Evolutionary conservation across 2,113 vertebrate genomes (phyloP).

Genomic region (Lepisosteus osseus): DNA sequence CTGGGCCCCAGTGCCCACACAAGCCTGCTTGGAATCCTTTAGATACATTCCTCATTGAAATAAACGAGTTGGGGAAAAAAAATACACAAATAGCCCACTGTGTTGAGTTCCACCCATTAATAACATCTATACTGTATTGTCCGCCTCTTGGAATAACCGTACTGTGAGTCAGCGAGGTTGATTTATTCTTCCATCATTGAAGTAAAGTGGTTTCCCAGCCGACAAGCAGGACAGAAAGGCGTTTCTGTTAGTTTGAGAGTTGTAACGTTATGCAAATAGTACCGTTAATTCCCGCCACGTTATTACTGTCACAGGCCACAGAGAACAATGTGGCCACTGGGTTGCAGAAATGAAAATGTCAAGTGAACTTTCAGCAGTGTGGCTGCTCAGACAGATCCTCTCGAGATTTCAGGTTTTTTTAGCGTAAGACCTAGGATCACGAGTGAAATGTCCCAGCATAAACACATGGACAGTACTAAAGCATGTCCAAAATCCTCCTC

Average conservation of each 20-base stretch:
- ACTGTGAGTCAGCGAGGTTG: neutral
- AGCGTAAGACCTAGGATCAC: too few species aligned
- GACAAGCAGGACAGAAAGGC: neutral
- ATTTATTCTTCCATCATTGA: neutral
- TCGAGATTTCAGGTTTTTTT: too few species aligned
- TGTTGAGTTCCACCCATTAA: constrained; percentile 18
- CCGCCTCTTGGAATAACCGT: neutral
- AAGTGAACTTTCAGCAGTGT: too few species aligned
- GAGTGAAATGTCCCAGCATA: too few species aligned
- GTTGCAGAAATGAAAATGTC: too few species aligned
- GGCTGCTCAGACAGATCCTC: too few species aligned
- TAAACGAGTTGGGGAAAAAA: constrained; percentile 9
- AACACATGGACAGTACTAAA: too few species aligned
- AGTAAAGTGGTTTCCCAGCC: neutral
- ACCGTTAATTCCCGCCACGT: neutral
- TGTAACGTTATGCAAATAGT: constrained; percentile 3
- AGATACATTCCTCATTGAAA: constrained; percentile 19
- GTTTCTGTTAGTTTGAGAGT: constrained; percentile 11
- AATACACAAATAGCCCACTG: constrained; percentile 4
- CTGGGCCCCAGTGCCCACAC: constrained; percentile 17
- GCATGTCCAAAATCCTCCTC: too few species aligned
- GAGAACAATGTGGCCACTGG: too few species aligned
- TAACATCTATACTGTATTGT: neutral
- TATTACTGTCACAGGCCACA: too few species aligned
- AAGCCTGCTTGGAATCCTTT: constrained; percentile 19